Evolutionary conservation across 2,113 vertebrate species (phyloP), one percentile per base, ranked within the genome.

Genomic region (Rhinolophus sinicus): DNA sequence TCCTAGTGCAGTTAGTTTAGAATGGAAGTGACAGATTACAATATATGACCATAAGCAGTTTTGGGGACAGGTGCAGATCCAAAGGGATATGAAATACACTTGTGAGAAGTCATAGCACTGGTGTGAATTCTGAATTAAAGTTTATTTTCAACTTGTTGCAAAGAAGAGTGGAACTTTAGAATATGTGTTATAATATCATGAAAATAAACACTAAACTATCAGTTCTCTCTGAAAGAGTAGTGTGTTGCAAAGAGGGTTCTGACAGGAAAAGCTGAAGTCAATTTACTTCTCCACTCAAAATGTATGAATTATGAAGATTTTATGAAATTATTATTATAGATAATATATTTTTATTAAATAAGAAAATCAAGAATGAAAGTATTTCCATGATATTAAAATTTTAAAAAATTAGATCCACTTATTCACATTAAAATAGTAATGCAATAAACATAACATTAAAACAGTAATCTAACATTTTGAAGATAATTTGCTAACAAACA

Each of bases 141-240:
- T 92, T 87, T 62, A 87, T 92, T 84, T 72, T 54, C 86, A 78
- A 72, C 10, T 56, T 70, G 8, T 64, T 95, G 13, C 73, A 87
- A 15, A 88, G 21, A 73, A n/a, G 28, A 70, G 30, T 44, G n/a
- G 16, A 92, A 80, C 15, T 24, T 60, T 24, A 64, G 15, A 62
- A 72, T 69, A 50, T 9, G 30, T 90, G 7, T 38, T 70, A 52
- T 62, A 50, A 80, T 80, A 28, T 44, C 40, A 54, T 22, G 28
- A 44, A 91, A 80, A 80, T 86, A 16, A 86, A 16, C 35, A 72
- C 44, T 30, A 86, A 54, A 35, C 28, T 16, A 84, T n/a, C 8
- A 9, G n/a, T n/a, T 86, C 5, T 80, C 50, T 91, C 80, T 70
- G 44, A 70, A 70, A 60, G 70, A 16, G 26, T 10, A 54, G 21